phyloP scores from a whole-genome alignment of 2,888 invertebrate genomes.

The Amphipyra tragopoginis region DNA sequence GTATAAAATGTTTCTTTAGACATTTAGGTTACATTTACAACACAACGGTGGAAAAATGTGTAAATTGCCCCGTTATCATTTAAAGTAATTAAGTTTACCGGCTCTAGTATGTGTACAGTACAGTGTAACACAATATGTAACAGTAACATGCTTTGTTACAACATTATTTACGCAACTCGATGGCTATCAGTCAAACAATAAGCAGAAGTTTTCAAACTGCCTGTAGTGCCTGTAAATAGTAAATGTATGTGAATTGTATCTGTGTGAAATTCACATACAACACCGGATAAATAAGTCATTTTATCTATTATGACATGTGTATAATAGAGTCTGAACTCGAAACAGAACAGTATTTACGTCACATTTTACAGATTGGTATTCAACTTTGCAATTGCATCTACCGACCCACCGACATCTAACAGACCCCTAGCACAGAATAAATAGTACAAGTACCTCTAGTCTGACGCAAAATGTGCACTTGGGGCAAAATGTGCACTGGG shows the following conservation, averaged over 20 bases:
- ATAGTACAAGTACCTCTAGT: too few relatives aligned
- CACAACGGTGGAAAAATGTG: background rate
- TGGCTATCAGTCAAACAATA: background rate
- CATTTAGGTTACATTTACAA: background rate
- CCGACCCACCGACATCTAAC: too few relatives aligned
- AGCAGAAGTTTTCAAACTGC: conserved; percentile 8
- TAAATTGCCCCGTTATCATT: conserved; percentile 10
- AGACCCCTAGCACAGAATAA: conserved; percentile 14
- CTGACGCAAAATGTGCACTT: too few relatives aligned
- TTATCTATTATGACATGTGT: too few relatives aligned
- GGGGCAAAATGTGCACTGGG: too few relatives aligned
- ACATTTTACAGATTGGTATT: too few relatives aligned
- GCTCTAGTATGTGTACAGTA: background rate
- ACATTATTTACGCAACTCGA: conserved; percentile 1
- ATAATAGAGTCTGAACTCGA: background rate
- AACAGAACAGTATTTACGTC: background rate
- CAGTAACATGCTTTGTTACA: conserved; percentile 4
- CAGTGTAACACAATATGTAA: background rate
- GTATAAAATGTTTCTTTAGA: too few relatives aligned
- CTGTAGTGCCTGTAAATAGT: background rate
- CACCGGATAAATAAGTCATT: conserved; percentile 7
- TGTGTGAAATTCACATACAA: background rate
- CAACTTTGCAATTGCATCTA: too few relatives aligned
- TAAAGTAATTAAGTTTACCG: background rate
- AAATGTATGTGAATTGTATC: too few relatives aligned